Evolutionary conservation across 2,113 vertebrate genomes (phyloP).

Genomic region (Colinus virginianus): DNA sequence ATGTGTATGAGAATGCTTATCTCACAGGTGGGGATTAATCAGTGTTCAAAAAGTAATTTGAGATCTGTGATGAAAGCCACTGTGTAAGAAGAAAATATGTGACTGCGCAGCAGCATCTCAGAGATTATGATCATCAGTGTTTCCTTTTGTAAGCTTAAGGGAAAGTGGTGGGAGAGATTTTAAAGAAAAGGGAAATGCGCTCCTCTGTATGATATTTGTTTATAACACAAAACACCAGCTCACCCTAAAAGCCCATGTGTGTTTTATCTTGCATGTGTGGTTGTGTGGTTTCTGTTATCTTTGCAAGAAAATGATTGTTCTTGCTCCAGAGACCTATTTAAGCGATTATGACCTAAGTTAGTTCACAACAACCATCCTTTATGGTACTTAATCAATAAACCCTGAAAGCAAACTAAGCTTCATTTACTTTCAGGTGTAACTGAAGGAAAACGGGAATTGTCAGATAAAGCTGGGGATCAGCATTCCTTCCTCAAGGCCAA

Average conservation of each 20-base stretch:
- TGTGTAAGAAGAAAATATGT: background rate
- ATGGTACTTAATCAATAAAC: slow-evolving; percentile 74
- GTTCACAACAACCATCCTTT: slow-evolving; percentile 42
- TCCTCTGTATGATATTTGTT: background rate
- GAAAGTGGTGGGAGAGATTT: background rate
- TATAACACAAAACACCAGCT: slow-evolving; percentile 5
- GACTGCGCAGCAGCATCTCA: background rate
- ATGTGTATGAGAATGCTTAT: slow-evolving; percentile 39
- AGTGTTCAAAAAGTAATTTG: slow-evolving; percentile 53
- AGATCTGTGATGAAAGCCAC: slow-evolving; percentile 47
- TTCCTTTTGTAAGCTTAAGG: background rate
- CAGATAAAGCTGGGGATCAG: slow-evolving; percentile 43
- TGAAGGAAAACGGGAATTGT: slow-evolving; percentile 32
- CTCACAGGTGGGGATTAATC: slow-evolving; percentile 52
- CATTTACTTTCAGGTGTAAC: slow-evolving; percentile 52
- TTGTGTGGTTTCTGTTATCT: slow-evolving; percentile 11
- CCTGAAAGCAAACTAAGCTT: slow-evolving; percentile 64
- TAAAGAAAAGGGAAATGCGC: background rate
- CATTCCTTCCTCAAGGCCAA: slow-evolving; percentile 32
- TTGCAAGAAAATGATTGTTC: slow-evolving; percentile 15
- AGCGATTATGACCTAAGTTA: slow-evolving; percentile 61
- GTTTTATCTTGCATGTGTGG: background rate
- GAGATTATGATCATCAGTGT: slow-evolving; percentile 10
- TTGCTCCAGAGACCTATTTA: slow-evolving; percentile 37
- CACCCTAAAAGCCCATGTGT: background rate